phyloP scores from a whole-genome alignment of 2,888 invertebrate species.

The Germaria angustata region DNA sequence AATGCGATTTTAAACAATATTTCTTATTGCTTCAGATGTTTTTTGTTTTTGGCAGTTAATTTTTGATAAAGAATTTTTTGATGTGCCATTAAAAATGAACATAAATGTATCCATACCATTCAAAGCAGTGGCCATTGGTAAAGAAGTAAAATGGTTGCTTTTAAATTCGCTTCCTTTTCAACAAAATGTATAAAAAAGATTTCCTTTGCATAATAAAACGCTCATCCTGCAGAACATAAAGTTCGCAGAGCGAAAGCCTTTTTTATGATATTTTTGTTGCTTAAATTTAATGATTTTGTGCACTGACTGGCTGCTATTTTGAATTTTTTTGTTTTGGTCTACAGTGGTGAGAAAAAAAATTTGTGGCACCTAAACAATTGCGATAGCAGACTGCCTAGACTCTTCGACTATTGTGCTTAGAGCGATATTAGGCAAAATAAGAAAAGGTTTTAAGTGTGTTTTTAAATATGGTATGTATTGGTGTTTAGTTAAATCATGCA shows the following conservation, averaged over 20 bases:
- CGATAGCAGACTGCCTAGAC: too few relatives aligned
- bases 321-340: neutral
- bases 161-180: neutral
- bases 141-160: constrained; percentile 9
- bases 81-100: constrained; percentile 26
- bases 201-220: constrained; percentile 5
- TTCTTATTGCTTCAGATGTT: neutral
- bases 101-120: constrained; percentile 13
- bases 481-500: too few relatives aligned
- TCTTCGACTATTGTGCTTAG: too few relatives aligned
- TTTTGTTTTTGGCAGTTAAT: neutral
- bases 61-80: constrained; percentile 8
- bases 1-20: neutral
- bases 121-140: constrained; percentile 3
- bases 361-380: too few relatives aligned
- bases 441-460: too few relatives aligned
- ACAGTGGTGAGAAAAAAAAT: too few relatives aligned
- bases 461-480: too few relatives aligned
- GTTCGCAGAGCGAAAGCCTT: neutral
- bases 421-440: too few relatives aligned
- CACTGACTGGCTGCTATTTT: neutral
- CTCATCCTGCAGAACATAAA: neutral
- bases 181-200: neutral
- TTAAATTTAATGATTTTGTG: too few relatives aligned
- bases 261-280: constrained; percentile 9